Evolutionary conservation across 2,888 invertebrate genomes (phyloP).

Genomic region (Shargacucullia verbasci): DNA sequence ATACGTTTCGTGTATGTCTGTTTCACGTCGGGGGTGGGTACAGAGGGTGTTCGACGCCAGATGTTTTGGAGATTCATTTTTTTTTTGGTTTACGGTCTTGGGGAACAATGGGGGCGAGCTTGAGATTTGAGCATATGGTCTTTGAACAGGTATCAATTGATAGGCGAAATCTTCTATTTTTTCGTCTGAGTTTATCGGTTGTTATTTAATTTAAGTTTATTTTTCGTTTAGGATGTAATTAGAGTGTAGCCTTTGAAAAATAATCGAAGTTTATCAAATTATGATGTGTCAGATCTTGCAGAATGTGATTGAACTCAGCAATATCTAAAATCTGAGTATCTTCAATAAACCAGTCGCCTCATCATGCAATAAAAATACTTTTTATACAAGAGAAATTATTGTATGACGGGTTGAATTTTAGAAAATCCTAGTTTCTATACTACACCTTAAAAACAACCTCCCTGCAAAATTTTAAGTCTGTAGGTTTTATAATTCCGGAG

Average conservation of each 20-base stretch:
- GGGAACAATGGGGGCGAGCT: conserved; percentile 58
- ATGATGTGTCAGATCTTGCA: too few relatives aligned
- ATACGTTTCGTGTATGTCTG: conserved; percentile 6
- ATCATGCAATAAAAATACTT: too few relatives aligned
- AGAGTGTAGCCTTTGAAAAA: background rate
- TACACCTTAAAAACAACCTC: too few relatives aligned
- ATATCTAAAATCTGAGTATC: too few relatives aligned
- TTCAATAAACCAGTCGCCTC: too few relatives aligned
- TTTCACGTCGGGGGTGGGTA: conserved; percentile 57
- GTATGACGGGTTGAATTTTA: too few relatives aligned
- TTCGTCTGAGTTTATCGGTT: conserved; percentile 29
- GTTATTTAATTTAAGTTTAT: conserved; percentile 28
- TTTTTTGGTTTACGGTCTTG: conserved; percentile 37
- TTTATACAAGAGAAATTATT: too few relatives aligned
- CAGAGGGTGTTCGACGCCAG: conserved; percentile 64
- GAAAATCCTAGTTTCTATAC: too few relatives aligned
- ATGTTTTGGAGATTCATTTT: conserved; percentile 59
- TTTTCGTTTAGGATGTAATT: conserved; percentile 29
- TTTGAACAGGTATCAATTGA: conserved; percentile 60
- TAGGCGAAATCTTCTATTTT: conserved; percentile 55
- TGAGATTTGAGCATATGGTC: conserved; percentile 63
- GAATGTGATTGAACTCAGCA: too few relatives aligned
- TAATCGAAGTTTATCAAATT: too few relatives aligned
- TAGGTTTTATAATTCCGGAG: too few relatives aligned
- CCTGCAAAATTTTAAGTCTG: too few relatives aligned